Base-by-base conservation (phyloP, 2,888 invertebrate species). In the Uropetala carovei region DNA sequence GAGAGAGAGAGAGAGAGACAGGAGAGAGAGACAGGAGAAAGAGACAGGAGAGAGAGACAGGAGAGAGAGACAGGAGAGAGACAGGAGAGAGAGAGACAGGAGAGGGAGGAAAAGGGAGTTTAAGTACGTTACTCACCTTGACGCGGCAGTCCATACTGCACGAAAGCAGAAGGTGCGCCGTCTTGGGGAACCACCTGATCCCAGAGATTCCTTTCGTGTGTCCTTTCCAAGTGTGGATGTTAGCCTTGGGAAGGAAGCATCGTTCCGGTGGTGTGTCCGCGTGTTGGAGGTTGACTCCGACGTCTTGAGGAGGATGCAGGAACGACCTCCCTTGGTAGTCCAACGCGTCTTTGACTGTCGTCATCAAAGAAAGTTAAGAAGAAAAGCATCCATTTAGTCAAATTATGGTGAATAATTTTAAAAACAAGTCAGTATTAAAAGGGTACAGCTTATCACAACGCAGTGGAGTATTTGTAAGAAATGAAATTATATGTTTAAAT, bases 291-390 rank as follows among this genome's bases (percentile, higher is more conserved):
- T 98, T 99, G 68, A 98, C 97, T 30, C 98, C 98, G 93, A 98
- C 97, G 95, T 99, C 99, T 94, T 98, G 98, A 11, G 99, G 99
- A 4, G 98, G 97, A 94, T 98, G 98, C 83, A 99, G 95, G 95
- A 99, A 99, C 14, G 99, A 98, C 30, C 99, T 96, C 13, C 99
- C 99, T 95, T 99, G 99, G 95, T 99, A 99, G 95, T 99, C 99
- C 92, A 98, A 97, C 14, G 97, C 96, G 95, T 99, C 98, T 95
- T 98, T 98, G 94, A 99, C 98, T 98, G 95, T 96, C 95, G 93
- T 93, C 93, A 43, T 43, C 43, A 43, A 5, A 43, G 43, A 43
- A 43, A 5, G 43, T n/a, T n/a, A 93, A 93, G 92, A 92, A 83
- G 83, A 85, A 91, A 93, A 30, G 58, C 93, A 93, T 84, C 86